Base-by-base conservation (phyloP, 2,888 invertebrate species). In the Chironomus tentans region DNA sequence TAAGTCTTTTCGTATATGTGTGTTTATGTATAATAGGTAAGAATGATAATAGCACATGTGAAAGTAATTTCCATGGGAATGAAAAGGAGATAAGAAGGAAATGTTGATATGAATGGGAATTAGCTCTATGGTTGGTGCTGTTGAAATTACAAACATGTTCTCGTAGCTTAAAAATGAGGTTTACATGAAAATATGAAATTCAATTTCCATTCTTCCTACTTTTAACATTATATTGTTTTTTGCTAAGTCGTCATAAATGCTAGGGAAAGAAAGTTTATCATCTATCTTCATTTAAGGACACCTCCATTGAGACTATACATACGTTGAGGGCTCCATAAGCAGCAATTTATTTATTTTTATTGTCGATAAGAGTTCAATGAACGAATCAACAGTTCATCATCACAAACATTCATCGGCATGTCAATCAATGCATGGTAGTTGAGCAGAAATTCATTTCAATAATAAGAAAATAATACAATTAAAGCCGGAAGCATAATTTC, bases 341-440 rank as follows among this genome's bases (percentile, higher is more conserved):
- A 68, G 28, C 68, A 68, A 68, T 28, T 68, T 13, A 68, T 12
- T 68, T 62, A 24, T 22, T 22, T 15, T 62, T 22, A 15, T 62
- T n/a, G 13, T 15, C 50, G 50, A 68, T 28, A 24, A 38, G 28
- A 38, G 28, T 68, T 68, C 68, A 68, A 28, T 28, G 68, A 68
- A 28, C 21, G 38, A 70, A 70, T 70, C 70, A 22, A 70, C 48
- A 70, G 48, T 48, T 70, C 70, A 70, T 70, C 70, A 70, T 50
- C 50, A 50, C 50, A n/a, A n/a, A n/a, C n/a, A 50, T 50, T 50
- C 62, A 62, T 62, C 22, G n/a, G 12, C 47, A 47, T 46, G 21
- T 70, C 70, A 70, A 48, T 62, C 62, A 70, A 68, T 28, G 28
- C n/a, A 21, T 62, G 38, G 28, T 38, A 38, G 38, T 38, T 38